phyloP scores from a whole-genome alignment of 2,113 vertebrate species.

The Oenanthe oenanthe region DNA sequence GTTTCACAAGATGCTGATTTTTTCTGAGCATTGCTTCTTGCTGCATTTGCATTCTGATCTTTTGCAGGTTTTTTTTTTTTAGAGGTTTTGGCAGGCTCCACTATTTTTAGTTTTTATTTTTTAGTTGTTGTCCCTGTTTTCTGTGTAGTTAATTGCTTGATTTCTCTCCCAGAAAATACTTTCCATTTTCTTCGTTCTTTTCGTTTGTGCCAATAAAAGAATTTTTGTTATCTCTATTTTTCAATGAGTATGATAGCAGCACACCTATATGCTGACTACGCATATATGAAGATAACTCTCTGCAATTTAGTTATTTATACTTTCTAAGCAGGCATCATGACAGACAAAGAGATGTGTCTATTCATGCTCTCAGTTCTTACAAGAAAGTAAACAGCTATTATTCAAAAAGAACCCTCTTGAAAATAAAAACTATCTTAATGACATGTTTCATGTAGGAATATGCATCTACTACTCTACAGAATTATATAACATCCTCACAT shows the following conservation, averaged over 20 bases:
- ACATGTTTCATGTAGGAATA: neutral
- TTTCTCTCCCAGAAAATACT: neutral
- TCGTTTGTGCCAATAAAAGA: neutral
- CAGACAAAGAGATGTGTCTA: neutral
- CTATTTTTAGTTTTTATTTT: neutral
- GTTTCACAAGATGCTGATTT: neutral
- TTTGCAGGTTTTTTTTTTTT: neutral
- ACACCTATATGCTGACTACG: neutral
- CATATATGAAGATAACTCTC: neutral
- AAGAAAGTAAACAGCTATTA: neutral
- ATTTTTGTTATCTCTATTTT: neutral
- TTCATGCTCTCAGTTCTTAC: neutral
- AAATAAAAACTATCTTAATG: neutral
- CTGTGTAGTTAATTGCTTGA: neutral
- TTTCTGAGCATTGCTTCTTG: neutral
- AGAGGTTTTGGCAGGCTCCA: neutral
- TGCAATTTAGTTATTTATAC: neutral
- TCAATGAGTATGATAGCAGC: neutral
- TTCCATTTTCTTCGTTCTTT: neutral
- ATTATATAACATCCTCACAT: neutral
- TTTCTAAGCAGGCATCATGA: neutral
- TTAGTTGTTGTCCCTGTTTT: accelerated
- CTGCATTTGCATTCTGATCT: neutral
- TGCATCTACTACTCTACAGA: neutral
- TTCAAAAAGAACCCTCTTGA: neutral